Evolutionary conservation across 2,113 vertebrate species (phyloP), one percentile per base, ranked within the genome.

Genomic region (Macquaria australasica): DNA sequence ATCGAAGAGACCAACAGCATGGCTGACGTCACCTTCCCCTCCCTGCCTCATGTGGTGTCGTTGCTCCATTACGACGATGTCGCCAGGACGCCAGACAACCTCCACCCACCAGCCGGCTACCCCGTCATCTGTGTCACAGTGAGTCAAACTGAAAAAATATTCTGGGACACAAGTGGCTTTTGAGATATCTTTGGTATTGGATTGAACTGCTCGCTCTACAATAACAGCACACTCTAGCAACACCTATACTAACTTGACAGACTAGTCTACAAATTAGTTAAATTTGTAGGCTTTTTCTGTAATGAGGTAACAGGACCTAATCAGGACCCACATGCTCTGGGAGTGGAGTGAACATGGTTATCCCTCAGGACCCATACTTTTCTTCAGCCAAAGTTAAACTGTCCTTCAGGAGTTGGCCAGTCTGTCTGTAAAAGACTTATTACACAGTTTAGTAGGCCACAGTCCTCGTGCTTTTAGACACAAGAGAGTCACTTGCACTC

Each of bases 1-100:
- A 97, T 99, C 34, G 98, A 99, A 91, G 98, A 99, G 95, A 94
- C 94, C 82, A 96, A 96, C 94, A 97, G 96, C 91, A 96, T 97
- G 97, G 98, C 97, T 1, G 98, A 98, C 20, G 97, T 98, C 88
- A 98, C 97, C 50, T 99, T 99, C 93, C 98, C 98, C 10, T 98
- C 98, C 0, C 88, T 96, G 72, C 98, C 98, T 69, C 96, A 96
- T 76, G 95, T 99, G 66, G 93, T 95, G 51, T 99, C 98, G 6
- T 94, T 99, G 79, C 91, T 99, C 85, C 94, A 96, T 79, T 99
- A 98, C 21, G 97, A 98, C 53, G 96, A 97, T 85, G 90, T 92
- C 41, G 64, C 74, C 92, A 79, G 85, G 92, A 94, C 94, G 9
- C 90, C 92, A 67, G 96, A 95, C n/a, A 94, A 77, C 86, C 80